These are phyloP conservation scores for Tinamus major DNA, from an alignment of 2,797 vertebrate genomes.

Conservation along the genomic window DNA sequence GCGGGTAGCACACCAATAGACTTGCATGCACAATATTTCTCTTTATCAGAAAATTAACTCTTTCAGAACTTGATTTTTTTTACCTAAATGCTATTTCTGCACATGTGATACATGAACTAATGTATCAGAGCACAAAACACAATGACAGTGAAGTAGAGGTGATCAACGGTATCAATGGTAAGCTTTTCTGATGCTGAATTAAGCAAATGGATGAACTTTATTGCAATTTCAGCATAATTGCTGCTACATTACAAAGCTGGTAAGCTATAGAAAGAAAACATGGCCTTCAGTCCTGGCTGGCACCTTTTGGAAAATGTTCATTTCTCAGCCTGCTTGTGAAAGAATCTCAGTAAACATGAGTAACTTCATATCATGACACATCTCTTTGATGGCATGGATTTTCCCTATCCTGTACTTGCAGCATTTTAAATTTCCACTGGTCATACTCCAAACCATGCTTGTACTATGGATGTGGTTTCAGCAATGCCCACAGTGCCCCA, in stretches of 20 bases:
- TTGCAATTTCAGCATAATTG: background rate
- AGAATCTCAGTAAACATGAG: background rate
- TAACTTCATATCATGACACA: background rate
- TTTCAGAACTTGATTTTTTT: background rate
- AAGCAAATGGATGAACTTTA: background rate
- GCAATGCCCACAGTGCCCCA: background rate
- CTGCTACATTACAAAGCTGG: background rate
- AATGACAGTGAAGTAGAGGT: background rate
- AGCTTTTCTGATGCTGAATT: background rate
- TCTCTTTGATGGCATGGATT: background rate
- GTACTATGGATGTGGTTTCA: background rate
- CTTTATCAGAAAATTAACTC: background rate
- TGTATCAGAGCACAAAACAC: background rate
- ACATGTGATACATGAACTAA: background rate
- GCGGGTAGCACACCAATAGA: background rate
- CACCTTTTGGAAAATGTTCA: background rate
- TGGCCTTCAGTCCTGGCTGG: background rate
- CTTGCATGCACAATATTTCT: background rate
- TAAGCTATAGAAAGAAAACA: background rate
- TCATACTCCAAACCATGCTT: background rate
- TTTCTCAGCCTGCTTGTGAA: background rate
- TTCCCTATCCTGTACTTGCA: background rate
- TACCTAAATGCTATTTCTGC: background rate
- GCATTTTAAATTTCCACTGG: background rate
- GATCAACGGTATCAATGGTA: background rate